Conservation (phyloP, 1,140 invertebrate genomes). For the Drosophila azteca region DNA sequence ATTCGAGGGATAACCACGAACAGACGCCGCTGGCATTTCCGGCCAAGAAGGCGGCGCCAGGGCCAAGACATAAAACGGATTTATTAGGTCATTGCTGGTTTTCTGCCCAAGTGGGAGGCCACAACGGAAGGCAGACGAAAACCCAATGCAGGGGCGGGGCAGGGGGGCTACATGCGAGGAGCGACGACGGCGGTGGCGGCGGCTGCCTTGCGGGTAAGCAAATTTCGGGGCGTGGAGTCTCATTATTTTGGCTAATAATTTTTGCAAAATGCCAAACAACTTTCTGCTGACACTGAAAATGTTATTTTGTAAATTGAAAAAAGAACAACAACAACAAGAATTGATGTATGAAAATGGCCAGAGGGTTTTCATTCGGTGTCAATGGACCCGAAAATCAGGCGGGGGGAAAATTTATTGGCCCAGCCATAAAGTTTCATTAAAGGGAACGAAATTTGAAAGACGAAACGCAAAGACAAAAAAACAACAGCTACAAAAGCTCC, state of each 20-base stretch:
- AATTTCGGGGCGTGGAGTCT: slow-evolving; percentile 17
- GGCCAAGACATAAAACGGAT: slow-evolving; percentile 76
- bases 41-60: slow-evolving; percentile 68
- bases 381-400: too few species aligned
- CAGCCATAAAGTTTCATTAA: too few species aligned
- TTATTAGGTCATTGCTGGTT: slow-evolving; percentile 73
- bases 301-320: slow-evolving; percentile 68
- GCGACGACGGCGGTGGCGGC: slow-evolving; percentile 38
- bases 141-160: background rate
- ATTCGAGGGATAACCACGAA: slow-evolving; percentile 41
- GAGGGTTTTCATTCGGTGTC: too few species aligned
- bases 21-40: slow-evolving; percentile 65
- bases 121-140: background rate
- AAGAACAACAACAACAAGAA: background rate
- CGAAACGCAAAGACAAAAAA: too few species aligned
- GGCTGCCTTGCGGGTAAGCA: slow-evolving; percentile 4
- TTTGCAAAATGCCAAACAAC: slow-evolving; percentile 54
- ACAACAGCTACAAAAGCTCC: too few species aligned
- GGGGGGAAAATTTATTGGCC: too few species aligned
- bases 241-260: slow-evolving; percentile 64
- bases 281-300: slow-evolving; percentile 64
- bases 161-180: slow-evolving; percentile 24
- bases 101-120: background rate
- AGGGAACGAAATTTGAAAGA: too few species aligned
- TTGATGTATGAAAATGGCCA: slow-evolving; percentile 22